Evolutionary conservation across 2,797 vertebrate species (phyloP), one percentile per base, ranked within the genome.

Genomic region (Odontamblyopus lacepedii): DNA sequence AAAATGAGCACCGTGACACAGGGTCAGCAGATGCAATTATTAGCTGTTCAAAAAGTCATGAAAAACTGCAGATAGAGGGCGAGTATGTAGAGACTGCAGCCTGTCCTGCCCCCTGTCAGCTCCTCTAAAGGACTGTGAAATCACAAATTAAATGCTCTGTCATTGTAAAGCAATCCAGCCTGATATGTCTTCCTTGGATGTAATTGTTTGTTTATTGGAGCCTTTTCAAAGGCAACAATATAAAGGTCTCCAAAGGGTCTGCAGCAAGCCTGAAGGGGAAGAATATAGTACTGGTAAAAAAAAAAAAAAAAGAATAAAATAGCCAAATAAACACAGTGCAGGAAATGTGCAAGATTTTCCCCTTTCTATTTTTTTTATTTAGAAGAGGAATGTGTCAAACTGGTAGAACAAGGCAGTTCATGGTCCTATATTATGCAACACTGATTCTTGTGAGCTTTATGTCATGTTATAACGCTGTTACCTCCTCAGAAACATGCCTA

Each of bases 121-220:
- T 84, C 62, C 86, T 89, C 79, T 75, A 83, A 89, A 89, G 83
- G 80, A 91, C 89, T 94, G 93, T 94, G 90, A 94, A 94, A 94
- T 94, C 89, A 76, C 81, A 89, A 93, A 93, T 93, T 89, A 93
- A 94, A 91, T 63, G 90, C 90, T 86, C 83, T 65, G 29, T 80
- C 81, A 83, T 93, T 75, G 19, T 84, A 83, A 88, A 90, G 86
- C 88, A 85, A 85, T 89, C 89, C 84, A 83, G 86, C 67, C 86
- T 75, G 86, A 91, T 90, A 87, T 64, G 82, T 91, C 89, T 78
- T 89, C 86, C 79, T 84, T 83, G 78, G 80, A 83, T 85, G 88
- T 93, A 92, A 94, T 93, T 91, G 92, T 92, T 94, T 94, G 89
- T 93, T 93, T 93, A 93, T 92, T 93, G 91, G 91, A 86, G 75